Evolutionary conservation across 2,113 vertebrate genomes (phyloP).

Genomic region (Columba livia): DNA sequence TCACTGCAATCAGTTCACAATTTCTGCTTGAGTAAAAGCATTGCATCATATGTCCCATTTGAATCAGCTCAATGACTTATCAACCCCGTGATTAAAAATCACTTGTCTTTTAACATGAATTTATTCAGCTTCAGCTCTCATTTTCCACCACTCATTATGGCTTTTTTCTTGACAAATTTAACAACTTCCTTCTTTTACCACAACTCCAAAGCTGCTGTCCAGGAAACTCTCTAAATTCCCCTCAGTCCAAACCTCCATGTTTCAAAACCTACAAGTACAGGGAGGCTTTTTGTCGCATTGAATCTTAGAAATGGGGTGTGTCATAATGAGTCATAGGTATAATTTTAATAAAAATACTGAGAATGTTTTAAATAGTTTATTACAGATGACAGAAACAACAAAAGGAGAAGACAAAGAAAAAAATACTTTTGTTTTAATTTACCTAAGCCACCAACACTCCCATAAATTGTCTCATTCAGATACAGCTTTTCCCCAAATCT

Average conservation of each 20-base stretch:
- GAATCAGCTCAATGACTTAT: background rate
- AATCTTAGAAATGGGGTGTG: background rate
- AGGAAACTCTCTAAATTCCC: background rate
- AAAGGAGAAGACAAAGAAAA: background rate
- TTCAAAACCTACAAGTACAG: background rate
- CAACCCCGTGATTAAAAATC: background rate
- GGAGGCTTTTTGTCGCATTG: background rate
- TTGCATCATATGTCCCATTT: background rate
- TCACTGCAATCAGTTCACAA: background rate
- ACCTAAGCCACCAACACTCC: background rate
- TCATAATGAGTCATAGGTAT: background rate
- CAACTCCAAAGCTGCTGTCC: background rate
- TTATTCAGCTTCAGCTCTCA: background rate
- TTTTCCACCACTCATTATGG: background rate
- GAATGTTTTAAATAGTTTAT: background rate
- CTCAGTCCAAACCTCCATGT: background rate
- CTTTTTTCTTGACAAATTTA: background rate
- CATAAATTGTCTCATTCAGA: background rate
- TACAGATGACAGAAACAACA: background rate
- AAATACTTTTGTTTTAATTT: background rate
- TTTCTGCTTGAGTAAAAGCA: background rate
- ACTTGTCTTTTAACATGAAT: background rate
- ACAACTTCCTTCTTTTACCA: background rate
- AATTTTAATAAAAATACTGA: background rate
- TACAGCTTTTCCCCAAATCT: background rate